phyloP scores from a whole-genome alignment of 2,113 vertebrate species.

The Nycticebus coucang region DNA sequence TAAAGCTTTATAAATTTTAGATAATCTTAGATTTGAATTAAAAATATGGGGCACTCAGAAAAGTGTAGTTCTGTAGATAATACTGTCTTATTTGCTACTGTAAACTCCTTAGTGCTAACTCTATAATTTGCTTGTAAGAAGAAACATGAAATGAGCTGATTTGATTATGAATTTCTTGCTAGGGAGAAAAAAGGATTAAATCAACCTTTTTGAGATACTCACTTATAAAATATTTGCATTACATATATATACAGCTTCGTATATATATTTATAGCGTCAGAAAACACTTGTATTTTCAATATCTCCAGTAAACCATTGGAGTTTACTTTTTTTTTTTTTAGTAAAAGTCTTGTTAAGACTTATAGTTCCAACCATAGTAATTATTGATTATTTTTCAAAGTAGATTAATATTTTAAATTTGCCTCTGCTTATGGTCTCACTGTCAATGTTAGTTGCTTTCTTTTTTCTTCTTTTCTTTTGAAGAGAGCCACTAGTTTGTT shows the following conservation, averaged over 20 bases:
- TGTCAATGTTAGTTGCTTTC: background rate
- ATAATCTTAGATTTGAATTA: background rate
- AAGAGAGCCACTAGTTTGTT: background rate
- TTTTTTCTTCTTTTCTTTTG: background rate
- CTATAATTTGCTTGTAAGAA: background rate
- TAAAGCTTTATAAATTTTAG: background rate
- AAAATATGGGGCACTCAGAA: background rate
- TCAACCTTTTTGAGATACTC: background rate
- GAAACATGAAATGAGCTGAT: background rate
- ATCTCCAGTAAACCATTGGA: background rate
- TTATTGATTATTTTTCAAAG: background rate
- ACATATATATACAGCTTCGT: background rate
- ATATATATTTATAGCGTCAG: background rate
- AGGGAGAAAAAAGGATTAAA: background rate
- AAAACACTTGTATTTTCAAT: background rate
- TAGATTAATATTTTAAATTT: background rate
- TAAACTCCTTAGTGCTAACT: background rate
- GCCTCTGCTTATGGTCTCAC: background rate
- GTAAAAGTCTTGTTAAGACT: background rate
- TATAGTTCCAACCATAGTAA: background rate
- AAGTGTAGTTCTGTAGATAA: background rate
- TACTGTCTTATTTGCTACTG: background rate
- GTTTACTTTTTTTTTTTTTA: background rate
- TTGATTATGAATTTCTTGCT: constrained; percentile 19
- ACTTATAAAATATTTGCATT: background rate